These are phyloP conservation scores for Dasyprocta punctata DNA, from an alignment of 2,113 vertebrate species.

Conservation along the genomic window DNA sequence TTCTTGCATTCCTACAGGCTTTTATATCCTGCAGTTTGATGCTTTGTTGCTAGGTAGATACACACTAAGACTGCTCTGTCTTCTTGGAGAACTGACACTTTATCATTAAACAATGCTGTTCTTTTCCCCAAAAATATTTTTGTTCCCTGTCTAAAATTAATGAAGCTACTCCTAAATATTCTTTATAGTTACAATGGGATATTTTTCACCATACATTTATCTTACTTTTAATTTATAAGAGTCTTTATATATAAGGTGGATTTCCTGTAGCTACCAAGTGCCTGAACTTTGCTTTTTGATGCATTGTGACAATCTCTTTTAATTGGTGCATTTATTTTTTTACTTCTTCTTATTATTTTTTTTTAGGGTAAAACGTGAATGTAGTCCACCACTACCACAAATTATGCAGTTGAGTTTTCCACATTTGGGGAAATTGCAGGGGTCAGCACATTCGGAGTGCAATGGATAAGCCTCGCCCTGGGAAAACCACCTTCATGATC, in stretches of 20 bases:
- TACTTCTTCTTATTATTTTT: too few relatives aligned
- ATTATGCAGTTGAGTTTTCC: too few relatives aligned
- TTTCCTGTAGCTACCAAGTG: background rate
- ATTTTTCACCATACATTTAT: background rate
- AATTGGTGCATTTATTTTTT: background rate
- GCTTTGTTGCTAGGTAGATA: background rate
- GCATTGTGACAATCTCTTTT: background rate
- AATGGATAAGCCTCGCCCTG: too few relatives aligned
- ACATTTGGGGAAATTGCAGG: too few relatives aligned
- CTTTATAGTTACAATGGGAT: background rate
- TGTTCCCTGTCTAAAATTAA: background rate
- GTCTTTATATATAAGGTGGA: background rate
- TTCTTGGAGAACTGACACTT: background rate
- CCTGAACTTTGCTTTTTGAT: background rate
- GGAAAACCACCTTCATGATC: too few relatives aligned
- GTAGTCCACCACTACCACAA: too few relatives aligned
- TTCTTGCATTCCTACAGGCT: background rate
- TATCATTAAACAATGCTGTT: background rate
- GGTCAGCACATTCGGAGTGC: too few relatives aligned
- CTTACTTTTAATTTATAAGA: background rate
- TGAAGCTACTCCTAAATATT: background rate
- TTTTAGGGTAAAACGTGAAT: too few relatives aligned
- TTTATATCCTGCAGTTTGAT: background rate
- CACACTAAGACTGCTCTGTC: fast-evolving
- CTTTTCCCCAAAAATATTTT: background rate